Percentiles rank a stretch among this genome's conserved stretches.
These are phyloP conservation scores for Zaprionus obscuricornis DNA, from an alignment of 2,888 invertebrate species.

Conservation along the genomic window DNA sequence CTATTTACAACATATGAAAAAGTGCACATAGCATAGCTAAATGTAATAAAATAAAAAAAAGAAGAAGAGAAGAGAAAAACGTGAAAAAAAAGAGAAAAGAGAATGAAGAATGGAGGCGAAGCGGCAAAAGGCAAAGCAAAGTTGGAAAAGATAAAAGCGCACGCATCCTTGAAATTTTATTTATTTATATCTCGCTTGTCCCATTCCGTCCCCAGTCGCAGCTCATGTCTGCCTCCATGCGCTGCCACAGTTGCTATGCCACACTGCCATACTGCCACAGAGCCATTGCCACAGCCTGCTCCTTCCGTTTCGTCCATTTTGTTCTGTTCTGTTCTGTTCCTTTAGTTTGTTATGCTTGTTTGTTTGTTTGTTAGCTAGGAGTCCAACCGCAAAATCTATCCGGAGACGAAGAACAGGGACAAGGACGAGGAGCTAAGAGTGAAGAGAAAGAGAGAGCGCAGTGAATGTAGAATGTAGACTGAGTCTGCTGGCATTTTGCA, in stretches of 20 bases:
- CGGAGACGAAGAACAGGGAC: neutral
- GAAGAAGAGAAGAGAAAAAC: slow-evolving; percentile 2
- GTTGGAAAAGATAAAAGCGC: slow-evolving; percentile 73
- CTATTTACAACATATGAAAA: slow-evolving; percentile 76
- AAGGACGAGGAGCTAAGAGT: neutral
- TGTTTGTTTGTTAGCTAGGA: slow-evolving; percentile 67
- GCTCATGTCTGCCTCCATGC: slow-evolving; percentile 13
- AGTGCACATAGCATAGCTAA: slow-evolving; percentile 49
- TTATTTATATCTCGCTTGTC: slow-evolving; percentile 65
- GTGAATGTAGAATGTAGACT: slow-evolving; percentile 5
- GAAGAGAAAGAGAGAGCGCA: neutral
- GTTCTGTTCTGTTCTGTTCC: slow-evolving; percentile 39
- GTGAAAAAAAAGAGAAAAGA: neutral
- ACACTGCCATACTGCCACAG: neutral
- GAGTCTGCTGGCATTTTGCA: slow-evolving; percentile 66
- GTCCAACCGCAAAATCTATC: slow-evolving; percentile 72
- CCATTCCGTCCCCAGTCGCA: slow-evolving; percentile 11
- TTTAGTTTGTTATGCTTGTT: slow-evolving; percentile 60
- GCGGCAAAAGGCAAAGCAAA: slow-evolving; percentile 53
- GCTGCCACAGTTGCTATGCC: slow-evolving; percentile 16
- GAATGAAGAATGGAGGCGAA: slow-evolving; percentile 1
- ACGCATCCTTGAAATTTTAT: slow-evolving; percentile 79
- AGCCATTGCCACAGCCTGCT: neutral
- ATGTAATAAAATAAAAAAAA: slow-evolving; percentile 51
- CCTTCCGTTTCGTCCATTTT: slow-evolving; percentile 18